phyloP scores from a whole-genome alignment of 1,140 invertebrate species.

The Rhynchophorus ferrugineus region DNA sequence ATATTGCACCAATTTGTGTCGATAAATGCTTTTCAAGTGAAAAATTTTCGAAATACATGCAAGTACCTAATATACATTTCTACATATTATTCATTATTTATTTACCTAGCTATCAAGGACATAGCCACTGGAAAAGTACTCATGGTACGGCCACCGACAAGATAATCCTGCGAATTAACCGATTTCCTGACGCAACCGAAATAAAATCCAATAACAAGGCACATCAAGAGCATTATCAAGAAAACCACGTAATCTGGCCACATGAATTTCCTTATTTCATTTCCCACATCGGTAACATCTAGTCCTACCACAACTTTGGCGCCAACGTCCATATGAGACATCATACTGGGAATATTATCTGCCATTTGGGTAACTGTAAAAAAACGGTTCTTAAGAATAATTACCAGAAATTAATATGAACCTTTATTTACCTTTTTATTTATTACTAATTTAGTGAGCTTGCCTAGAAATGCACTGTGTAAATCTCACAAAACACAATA shows the following conservation, averaged over 20 bases:
- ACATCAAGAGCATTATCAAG: conserved; percentile 60
- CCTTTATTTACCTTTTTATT: too few species aligned
- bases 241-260: conserved; percentile 65
- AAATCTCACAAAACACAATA: too few species aligned
- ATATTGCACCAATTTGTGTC: too few species aligned
- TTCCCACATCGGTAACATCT: conserved; percentile 50
- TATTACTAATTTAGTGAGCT: too few species aligned
- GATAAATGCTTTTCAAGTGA: background rate
- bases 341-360: conserved; percentile 21
- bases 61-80: too few species aligned
- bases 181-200: conserved; percentile 68
- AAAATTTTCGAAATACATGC: background rate
- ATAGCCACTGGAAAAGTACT: conserved; percentile 69
- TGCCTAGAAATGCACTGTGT: background rate
- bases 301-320: conserved; percentile 27
- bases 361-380: conserved; percentile 20
- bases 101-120: conserved; percentile 71
- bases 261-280: conserved; percentile 57
- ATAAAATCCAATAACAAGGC: conserved; percentile 68
- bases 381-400: background rate
- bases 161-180: conserved; percentile 63
- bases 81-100: too few species aligned
- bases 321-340: conserved; percentile 24
- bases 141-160: conserved; percentile 80
- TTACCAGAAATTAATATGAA: too few species aligned